These are phyloP conservation scores for Eudyptes chrysolophus DNA, from an alignment of 2,113 vertebrate species.

Conservation along the genomic window DNA sequence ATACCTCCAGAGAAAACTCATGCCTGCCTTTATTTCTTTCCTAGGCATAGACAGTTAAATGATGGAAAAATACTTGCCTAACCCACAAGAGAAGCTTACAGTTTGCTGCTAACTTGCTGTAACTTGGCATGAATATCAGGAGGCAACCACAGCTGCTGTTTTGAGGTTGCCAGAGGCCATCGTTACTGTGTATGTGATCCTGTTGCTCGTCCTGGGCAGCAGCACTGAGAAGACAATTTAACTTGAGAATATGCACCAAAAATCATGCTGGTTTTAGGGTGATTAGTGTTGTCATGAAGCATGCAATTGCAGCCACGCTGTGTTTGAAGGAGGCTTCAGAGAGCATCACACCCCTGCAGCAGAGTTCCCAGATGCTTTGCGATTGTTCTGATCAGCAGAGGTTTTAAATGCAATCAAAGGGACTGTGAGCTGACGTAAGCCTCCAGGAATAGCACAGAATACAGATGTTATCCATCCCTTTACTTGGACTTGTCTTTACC, in stretches of 20 bases:
- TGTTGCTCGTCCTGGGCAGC: not conserved
- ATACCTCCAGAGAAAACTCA: not conserved
- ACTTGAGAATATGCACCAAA: not conserved
- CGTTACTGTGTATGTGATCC: not conserved
- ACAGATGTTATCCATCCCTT: not conserved
- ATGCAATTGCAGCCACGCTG: not conserved
- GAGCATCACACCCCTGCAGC: not conserved
- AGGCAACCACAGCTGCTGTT: slow-evolving; percentile 8
- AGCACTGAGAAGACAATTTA: not conserved
- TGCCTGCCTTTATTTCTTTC: not conserved
- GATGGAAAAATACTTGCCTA: not conserved
- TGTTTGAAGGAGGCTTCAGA: not conserved
- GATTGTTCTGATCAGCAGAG: not conserved
- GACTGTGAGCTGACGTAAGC: not conserved
- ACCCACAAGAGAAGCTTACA: not conserved
- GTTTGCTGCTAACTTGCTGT: not conserved
- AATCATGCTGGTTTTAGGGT: not conserved
- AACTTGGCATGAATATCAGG: not conserved
- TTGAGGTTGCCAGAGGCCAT: slow-evolving; percentile 1
- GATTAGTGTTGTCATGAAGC: not conserved
- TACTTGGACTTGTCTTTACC: not conserved
- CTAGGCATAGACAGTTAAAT: not conserved
- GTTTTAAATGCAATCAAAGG: not conserved
- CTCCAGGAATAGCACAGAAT: not conserved
- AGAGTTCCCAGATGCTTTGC: not conserved